A percentile compares a stretch with the other conserved stretches of the same genome.
These are phyloP conservation scores for Gyrodactylus bullatarudis DNA, from an alignment of 1,140 invertebrate genomes.

Conservation along the genomic window DNA sequence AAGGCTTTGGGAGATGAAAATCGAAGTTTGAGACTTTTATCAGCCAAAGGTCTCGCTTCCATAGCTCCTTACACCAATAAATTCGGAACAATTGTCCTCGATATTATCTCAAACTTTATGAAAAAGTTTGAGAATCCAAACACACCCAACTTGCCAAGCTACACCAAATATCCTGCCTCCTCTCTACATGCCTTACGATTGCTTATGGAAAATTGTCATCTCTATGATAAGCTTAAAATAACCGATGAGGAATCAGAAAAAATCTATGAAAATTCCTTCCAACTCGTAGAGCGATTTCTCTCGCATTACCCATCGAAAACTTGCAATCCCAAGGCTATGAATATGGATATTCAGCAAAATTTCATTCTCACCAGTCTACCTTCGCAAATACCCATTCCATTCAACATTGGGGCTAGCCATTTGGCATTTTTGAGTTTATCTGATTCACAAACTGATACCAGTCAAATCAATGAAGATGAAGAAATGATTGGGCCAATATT, in stretches of 20 bases:
- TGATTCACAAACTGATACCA: too few species aligned
- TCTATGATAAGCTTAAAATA: background rate
- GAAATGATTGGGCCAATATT: too few species aligned
- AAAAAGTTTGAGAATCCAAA: background rate
- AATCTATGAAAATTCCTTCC: background rate
- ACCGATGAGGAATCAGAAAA: background rate
- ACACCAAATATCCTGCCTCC: too few species aligned
- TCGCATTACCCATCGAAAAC: too few species aligned
- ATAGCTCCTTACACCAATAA: background rate
- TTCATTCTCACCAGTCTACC: background rate
- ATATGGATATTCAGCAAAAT: background rate
- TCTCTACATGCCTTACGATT: background rate
- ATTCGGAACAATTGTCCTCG: background rate
- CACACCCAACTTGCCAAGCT: too few species aligned
- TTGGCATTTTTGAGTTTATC: background rate
- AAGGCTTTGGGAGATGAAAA: slow-evolving; percentile 25
- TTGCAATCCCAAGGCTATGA: background rate
- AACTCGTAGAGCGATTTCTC: background rate
- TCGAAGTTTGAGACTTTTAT: background rate
- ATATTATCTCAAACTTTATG: background rate
- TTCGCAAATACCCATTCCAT: background rate
- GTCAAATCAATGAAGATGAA: too few species aligned
- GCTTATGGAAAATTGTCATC: background rate
- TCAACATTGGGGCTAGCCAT: background rate
- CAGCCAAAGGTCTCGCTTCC: background rate